phyloP scores from a whole-genome alignment of 2,113 vertebrate genomes.

The Zosterops pallidus region DNA sequence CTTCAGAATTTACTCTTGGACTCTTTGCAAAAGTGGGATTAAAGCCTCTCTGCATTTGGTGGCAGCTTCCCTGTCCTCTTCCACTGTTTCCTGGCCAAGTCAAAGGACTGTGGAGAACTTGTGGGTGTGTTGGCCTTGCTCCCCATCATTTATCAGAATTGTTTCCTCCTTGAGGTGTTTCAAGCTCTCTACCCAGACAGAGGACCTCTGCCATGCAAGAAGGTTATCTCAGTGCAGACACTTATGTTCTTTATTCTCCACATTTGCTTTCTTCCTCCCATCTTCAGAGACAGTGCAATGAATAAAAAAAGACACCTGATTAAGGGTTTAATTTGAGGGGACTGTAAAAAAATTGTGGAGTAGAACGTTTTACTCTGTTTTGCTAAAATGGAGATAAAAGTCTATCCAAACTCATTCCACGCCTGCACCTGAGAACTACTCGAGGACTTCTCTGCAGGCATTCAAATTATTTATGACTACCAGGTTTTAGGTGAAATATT shows the following conservation, averaged over 20 bases:
- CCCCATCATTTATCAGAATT: neutral
- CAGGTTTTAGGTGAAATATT: neutral
- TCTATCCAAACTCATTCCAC: neutral
- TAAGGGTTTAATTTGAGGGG: neutral
- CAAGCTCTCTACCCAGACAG: neutral
- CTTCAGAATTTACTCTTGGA: neutral
- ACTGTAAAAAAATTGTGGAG: neutral
- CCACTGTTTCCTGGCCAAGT: neutral
- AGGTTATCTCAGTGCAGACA: neutral
- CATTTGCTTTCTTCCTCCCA: neutral
- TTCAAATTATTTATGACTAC: neutral
- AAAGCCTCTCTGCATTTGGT: neutral
- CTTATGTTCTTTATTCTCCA: neutral
- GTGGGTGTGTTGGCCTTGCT: neutral
- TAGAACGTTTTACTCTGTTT: neutral
- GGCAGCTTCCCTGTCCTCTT: neutral
- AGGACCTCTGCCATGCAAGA: neutral
- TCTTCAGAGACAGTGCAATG: fast-evolving
- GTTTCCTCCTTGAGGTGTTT: neutral
- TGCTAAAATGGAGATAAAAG: neutral
- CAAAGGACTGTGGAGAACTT: fast-evolving
- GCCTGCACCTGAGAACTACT: neutral
- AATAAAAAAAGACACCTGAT: neutral
- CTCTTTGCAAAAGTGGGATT: neutral
- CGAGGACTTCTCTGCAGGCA: fast-evolving